phyloP scores from a whole-genome alignment of 2,797 vertebrate species.

The Mallotus villosus region DNA sequence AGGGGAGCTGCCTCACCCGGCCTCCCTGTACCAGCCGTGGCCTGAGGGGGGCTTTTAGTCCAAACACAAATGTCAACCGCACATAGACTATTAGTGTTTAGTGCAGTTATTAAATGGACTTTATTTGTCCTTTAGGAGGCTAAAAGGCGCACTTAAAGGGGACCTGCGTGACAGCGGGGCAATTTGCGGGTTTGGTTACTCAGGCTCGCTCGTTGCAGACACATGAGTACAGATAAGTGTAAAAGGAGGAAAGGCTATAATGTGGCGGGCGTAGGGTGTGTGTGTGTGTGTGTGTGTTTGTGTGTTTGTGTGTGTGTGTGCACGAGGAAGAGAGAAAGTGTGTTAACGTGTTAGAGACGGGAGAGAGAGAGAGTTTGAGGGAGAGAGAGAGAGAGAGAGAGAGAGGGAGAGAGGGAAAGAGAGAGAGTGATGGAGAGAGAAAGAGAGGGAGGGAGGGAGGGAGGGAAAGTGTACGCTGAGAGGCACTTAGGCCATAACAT shows the following conservation, averaged over 20 bases:
- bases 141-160: slow-evolving; percentile 81
- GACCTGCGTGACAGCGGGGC: slow-evolving; percentile 78
- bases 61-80: slow-evolving; percentile 85
- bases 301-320: slow-evolving; percentile 3
- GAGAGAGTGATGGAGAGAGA: neutral
- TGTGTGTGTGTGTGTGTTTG: slow-evolving; percentile 11
- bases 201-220: slow-evolving; percentile 65
- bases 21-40: slow-evolving; percentile 77
- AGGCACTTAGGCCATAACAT: slow-evolving; percentile 82
- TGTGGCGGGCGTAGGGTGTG: slow-evolving; percentile 50
- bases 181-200: slow-evolving; percentile 82
- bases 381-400: neutral
- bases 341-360: neutral
- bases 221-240: slow-evolving; percentile 76
- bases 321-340: neutral
- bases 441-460: neutral
- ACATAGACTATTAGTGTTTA: slow-evolving; percentile 84
- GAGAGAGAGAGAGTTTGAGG: neutral
- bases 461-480: slow-evolving; percentile 66
- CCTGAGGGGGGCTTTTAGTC: slow-evolving; percentile 85
- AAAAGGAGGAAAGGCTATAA: slow-evolving; percentile 74
- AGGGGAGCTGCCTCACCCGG: slow-evolving; percentile 76
- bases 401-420: neutral
- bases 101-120: slow-evolving; percentile 86
- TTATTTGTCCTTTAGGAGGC: slow-evolving; percentile 86